Percentiles rank a stretch among this genome's conserved stretches.
Conservation (phyloP, 2,888 invertebrate species). For the Drosophila limbata region DNA sequence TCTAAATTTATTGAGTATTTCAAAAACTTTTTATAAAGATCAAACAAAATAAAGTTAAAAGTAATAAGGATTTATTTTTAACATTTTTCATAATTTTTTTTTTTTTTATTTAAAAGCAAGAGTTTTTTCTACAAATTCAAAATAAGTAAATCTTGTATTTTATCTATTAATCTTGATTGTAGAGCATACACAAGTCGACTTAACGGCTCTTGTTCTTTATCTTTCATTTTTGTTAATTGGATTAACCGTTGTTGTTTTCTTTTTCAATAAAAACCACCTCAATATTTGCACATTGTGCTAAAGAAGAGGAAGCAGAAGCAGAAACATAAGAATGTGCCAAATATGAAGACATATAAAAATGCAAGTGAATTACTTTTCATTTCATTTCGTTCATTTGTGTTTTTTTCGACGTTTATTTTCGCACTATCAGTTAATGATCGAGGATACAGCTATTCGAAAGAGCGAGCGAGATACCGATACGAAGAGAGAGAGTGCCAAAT, state of each 20-base stretch:
- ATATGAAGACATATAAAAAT: slow-evolving; percentile 53
- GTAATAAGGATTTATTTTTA: no score
- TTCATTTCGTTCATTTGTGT: slow-evolving; percentile 23
- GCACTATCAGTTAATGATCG: slow-evolving; percentile 42
- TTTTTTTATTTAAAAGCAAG: no score
- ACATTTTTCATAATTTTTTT: no score
- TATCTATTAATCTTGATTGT: not conserved
- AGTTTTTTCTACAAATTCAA: not conserved
- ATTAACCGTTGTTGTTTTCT: slow-evolving; percentile 70
- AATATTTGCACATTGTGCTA: slow-evolving; percentile 51
- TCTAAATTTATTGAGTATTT: no score
- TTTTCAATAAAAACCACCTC: slow-evolving; percentile 61
- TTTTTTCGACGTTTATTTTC: slow-evolving; percentile 14
- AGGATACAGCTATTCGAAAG: slow-evolving; percentile 10
- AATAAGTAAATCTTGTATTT: no score
- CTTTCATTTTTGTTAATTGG: slow-evolving; percentile 72
- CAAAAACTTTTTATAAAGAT: no score
- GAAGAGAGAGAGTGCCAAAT: slow-evolving; percentile 34
- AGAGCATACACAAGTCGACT: slow-evolving; percentile 47
- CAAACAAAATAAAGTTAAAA: no score
- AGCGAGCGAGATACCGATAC: slow-evolving; percentile 14
- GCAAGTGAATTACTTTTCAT: slow-evolving; percentile 65
- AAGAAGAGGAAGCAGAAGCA: slow-evolving; percentile 22
- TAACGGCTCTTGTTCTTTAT: not conserved
- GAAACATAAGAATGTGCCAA: slow-evolving; percentile 49